Base-by-base conservation (phyloP, 1,140 invertebrate genomes). In the Potamilus streckersoni region DNA sequence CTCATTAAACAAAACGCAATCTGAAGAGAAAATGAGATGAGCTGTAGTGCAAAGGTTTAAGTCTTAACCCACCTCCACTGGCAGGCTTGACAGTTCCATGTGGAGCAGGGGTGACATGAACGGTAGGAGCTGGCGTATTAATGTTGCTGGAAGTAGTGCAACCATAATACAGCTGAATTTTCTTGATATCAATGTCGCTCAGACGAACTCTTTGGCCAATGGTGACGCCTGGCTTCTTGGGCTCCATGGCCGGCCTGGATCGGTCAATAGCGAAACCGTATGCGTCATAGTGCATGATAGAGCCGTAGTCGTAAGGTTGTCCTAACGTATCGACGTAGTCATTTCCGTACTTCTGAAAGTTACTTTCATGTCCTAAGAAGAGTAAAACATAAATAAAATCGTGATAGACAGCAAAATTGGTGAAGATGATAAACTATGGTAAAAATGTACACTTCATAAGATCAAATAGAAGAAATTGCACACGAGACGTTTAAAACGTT, bases 201-300 rank as follows among this genome's bases (percentile, higher is more conserved):
- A 83, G 72, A 38, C 74, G 62, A 11, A 71, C 65, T 74, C 82
- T 74, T 68, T 83, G 82, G 38, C 82, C 82, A 66, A 83, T 83
- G 59, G 78, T 78, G 8, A 83, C 80, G 49, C 82, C 82, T 55
- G 23, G 55, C 20, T 79, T 84, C 55, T 84, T 91, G 11, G 91
- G 87, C 3, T 90, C 80, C 65, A 93, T 91, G 38, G 92, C 92
- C 57, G 92, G 92, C 67, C 87, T 82, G 60, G 86, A 83, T 16
- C 89, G 81, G 74, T 91, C 90, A 65, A 86, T 88, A 56, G 91
- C 89, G 90, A 99, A 99, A 0, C 97, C 98, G 84, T 98, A 98
- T 58, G 96, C 92, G 0, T 96, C 96, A 88, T 99, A 99, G 86
- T 99, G 98, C 98, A 99, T 99, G 78, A 99, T 98, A 38, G 85